Evolutionary conservation across 2,113 vertebrate species (phyloP).

Genomic region (Apeltes quadracus): DNA sequence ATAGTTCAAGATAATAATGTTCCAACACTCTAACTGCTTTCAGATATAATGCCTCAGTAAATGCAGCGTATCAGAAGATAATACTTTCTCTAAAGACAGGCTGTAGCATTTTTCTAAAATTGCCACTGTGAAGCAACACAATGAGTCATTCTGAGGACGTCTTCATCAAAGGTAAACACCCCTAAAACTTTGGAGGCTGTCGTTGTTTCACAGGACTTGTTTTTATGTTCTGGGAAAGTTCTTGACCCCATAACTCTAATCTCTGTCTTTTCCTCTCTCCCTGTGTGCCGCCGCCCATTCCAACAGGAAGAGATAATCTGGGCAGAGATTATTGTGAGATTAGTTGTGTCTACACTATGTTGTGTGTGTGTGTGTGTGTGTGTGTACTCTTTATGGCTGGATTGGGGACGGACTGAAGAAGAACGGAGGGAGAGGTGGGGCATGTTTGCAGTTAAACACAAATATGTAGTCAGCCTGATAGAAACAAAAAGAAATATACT

Average conservation of each 20-base stretch:
- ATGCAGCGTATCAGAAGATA: neutral
- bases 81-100: neutral
- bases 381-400: slow-evolving; percentile 20
- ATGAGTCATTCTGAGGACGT: slow-evolving; percentile 10
- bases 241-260: slow-evolving; percentile 53
- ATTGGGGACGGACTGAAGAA: slow-evolving; percentile 27
- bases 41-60: slow-evolving; percentile 4
- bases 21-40: neutral
- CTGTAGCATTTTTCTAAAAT: slow-evolving; percentile 1
- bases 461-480: slow-evolving; percentile 26
- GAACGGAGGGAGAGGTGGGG: slow-evolving; percentile 43
- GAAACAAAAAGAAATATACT: neutral
- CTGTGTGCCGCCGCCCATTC: slow-evolving; percentile 14
- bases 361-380: slow-evolving; percentile 32
- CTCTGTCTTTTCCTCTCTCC: slow-evolving; percentile 19
- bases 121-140: slow-evolving; percentile 6
- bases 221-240: slow-evolving; percentile 25
- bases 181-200: neutral
- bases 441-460: slow-evolving; percentile 14
- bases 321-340: slow-evolving; percentile 69
- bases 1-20: neutral
- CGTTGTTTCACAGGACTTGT: slow-evolving; percentile 21
- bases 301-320: slow-evolving; percentile 65
- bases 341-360: slow-evolving; percentile 60
- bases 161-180: slow-evolving; percentile 20